Evolutionary conservation across 1,140 invertebrate species (phyloP), one percentile per base, ranked within the genome.

Genomic region (Drosophila littoralis): DNA sequence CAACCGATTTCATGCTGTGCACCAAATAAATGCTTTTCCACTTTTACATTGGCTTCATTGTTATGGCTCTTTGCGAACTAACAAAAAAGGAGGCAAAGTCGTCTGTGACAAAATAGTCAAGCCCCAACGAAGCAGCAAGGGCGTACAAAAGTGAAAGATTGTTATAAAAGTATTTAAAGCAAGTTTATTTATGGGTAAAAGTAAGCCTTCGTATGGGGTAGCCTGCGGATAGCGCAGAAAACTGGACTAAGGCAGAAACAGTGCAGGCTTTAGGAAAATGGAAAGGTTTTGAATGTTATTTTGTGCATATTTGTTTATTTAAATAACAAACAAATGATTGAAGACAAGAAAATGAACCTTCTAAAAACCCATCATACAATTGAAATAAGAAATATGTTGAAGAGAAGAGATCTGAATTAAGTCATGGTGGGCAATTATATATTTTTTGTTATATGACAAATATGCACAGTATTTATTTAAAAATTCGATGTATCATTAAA

Each of bases 61-160:
- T 43, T 2, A 12, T 7, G n/a, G 28, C 28, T 43, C 10, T 33
- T 33, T 33, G 28, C 8, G 36, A 17, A 7, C 2, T 2, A 22
- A 33, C 22, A 6, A 33, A 10, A 12, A 48, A 12, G 32, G 4
- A 36, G n/a, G 10, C 28, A 33, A 69, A 9, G 32, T 51, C 40
- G 40, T 45, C 52, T 32, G 38, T 38, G 10, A 68, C 58, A 60
- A 58, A 13, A 55, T 52, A 9, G 13, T 7, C 7, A 22, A 67
- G 10, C 36, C 33, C 50, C 32, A 28, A 28, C 22, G 22, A 28
- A 28, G 8, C 12, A 64, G 59, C 43, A 61, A 45, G 28, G 28
- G 28, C 46, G 22, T 35, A 33, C 7, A 59, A 73, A 83, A 84
- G 81, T 70, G 77, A 83, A 77, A 80, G 76, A 83, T 65, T 32